Evolutionary conservation across 2,113 vertebrate species (phyloP).

Genomic region (Apistogramma diplotaenia): DNA sequence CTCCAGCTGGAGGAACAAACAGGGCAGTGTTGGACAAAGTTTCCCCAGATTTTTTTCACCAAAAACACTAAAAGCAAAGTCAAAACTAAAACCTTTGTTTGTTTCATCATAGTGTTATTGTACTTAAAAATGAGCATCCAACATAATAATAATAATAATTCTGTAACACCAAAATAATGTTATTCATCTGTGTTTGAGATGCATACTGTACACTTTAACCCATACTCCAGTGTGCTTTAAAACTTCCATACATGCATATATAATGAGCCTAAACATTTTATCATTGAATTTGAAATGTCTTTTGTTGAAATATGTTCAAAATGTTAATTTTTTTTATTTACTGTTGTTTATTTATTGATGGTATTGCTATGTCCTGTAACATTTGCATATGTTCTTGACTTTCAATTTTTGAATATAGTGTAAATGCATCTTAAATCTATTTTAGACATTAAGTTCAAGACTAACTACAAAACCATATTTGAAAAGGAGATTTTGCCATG

Average conservation of each 20-base stretch:
- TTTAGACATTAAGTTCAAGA: background rate
- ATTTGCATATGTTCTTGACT: background rate
- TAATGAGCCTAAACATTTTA: background rate
- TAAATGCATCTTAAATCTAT: background rate
- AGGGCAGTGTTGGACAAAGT: conserved; percentile 35
- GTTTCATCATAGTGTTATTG: conserved; percentile 43
- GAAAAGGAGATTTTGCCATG: background rate
- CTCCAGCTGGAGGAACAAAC: conserved; percentile 32
- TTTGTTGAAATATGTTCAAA: no score
- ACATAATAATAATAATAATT: background rate
- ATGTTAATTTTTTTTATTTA: background rate
- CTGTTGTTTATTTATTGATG: background rate
- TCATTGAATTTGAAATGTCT: background rate
- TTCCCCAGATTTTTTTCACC: conserved; percentile 31
- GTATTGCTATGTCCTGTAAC: background rate
- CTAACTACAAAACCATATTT: background rate
- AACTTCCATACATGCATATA: background rate
- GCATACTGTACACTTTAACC: background rate
- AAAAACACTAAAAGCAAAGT: conserved; percentile 27
- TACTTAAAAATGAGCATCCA: conserved; percentile 16
- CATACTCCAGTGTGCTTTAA: background rate
- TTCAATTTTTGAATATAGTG: background rate
- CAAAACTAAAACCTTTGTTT: conserved; percentile 35
- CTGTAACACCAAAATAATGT: background rate
- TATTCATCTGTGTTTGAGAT: background rate